These are phyloP conservation scores for Luehdorfia chinensis DNA, from an alignment of 1,140 invertebrate genomes.

Conservation along the genomic window DNA sequence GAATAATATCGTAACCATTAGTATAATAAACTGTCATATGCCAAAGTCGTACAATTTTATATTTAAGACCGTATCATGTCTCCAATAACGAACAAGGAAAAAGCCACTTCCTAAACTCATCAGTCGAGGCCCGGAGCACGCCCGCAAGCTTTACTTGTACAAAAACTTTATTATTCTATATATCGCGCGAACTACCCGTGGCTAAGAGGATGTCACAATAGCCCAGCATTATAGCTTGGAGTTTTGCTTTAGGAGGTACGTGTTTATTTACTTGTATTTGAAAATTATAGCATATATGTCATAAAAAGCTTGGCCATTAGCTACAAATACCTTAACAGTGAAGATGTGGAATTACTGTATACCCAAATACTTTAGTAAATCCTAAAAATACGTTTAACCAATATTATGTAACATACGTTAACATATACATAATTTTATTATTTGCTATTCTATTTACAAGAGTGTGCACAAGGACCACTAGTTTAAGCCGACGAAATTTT, in stretches of 20 bases:
- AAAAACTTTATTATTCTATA: conserved; percentile 49
- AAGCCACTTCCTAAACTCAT: conserved; percentile 51
- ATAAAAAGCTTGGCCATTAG: background rate
- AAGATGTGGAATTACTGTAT: too few species aligned
- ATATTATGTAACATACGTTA: too few species aligned
- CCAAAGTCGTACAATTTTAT: background rate
- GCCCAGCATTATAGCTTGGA: conserved; percentile 8
- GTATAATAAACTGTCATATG: too few species aligned
- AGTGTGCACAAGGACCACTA: too few species aligned
- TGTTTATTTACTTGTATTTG: too few species aligned
- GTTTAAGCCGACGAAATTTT: too few species aligned
- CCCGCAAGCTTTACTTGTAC: conserved; percentile 43
- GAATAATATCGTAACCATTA: too few species aligned
- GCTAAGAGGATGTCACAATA: conserved; percentile 9
- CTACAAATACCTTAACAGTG: too few species aligned
- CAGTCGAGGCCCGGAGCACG: conserved; percentile 32
- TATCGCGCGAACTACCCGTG: conserved; percentile 38
- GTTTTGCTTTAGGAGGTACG: background rate
- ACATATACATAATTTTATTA: too few species aligned
- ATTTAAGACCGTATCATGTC: conserved; percentile 25
- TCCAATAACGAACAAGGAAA: conserved; percentile 28
- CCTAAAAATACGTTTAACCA: too few species aligned
- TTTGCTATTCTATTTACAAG: too few species aligned
- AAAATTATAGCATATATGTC: background rate
- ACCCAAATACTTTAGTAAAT: too few species aligned